Evolutionary conservation across 1,140 invertebrate species (phyloP).

Genomic region (Apis laboriosa): DNA sequence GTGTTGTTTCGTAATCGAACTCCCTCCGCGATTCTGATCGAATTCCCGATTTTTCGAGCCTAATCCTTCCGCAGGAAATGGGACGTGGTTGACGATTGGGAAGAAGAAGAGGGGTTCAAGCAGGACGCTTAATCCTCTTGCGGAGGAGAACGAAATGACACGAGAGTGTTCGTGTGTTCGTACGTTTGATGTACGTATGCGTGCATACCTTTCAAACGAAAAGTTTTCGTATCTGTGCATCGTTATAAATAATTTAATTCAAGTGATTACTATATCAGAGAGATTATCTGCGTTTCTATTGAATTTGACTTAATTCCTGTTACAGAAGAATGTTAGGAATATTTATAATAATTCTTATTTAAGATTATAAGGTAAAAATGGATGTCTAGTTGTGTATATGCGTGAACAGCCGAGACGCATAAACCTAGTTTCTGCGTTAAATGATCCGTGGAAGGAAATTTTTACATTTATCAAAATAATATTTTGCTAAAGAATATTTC

Average conservation of each 20-base stretch:
- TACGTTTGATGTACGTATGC: no score
- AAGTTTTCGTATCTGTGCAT: background rate
- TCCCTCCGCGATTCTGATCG: background rate
- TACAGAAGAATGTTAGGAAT: background rate
- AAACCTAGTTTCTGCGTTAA: background rate
- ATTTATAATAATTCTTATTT: background rate
- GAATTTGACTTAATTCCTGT: conserved; percentile 4
- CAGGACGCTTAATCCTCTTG: conserved; percentile 12
- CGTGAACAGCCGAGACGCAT: no score
- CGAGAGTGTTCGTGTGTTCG: no score
- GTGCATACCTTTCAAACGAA: no score
- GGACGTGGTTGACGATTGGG: conserved; percentile 14
- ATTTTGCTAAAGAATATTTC: background rate
- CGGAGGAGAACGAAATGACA: background rate
- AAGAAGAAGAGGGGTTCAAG: background rate
- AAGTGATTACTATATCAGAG: background rate
- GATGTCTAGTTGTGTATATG: background rate
- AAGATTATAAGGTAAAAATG: background rate
- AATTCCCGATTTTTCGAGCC: conserved; percentile 23
- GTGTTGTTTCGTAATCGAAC: conserved; percentile 31
- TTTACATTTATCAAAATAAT: background rate
- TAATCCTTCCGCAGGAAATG: conserved; percentile 41
- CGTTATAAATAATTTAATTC: conserved; percentile 1
- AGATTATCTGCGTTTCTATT: background rate
- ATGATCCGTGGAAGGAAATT: background rate